Percentiles rank a stretch among this genome's conserved stretches.
phyloP scores from a whole-genome alignment of 1,140 invertebrate genomes.

The Hylaeus volcanicus region DNA sequence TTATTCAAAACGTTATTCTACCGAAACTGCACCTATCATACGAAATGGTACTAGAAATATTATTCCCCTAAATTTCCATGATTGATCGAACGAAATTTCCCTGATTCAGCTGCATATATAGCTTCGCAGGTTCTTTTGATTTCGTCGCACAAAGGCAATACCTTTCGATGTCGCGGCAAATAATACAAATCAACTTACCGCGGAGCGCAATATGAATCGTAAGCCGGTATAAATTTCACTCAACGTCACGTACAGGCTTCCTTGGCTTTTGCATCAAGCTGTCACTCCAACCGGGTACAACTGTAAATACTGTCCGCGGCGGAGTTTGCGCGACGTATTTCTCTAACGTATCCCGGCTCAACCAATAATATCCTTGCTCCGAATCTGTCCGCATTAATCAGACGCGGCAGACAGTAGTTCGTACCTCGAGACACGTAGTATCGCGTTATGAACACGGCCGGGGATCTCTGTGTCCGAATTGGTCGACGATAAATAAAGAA shows the following conservation, averaged over 20 bases:
- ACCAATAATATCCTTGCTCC: slow-evolving; percentile 35
- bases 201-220: neutral
- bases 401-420: slow-evolving; percentile 47
- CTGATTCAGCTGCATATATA: too few species aligned
- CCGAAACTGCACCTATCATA: too few species aligned
- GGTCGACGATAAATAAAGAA: slow-evolving; percentile 41
- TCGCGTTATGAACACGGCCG: slow-evolving; percentile 27
- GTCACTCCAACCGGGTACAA: slow-evolving; percentile 24
- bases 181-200: neutral
- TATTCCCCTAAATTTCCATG: too few species aligned
- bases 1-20: too few species aligned
- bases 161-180: neutral
- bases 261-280: slow-evolving; percentile 36
- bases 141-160: neutral
- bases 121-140: neutral
- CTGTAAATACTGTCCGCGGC: slow-evolving; percentile 33
- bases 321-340: slow-evolving; percentile 30
- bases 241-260: slow-evolving; percentile 26
- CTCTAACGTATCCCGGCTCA: slow-evolving; percentile 32
- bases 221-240: slow-evolving; percentile 35
- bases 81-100: too few species aligned
- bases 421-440: slow-evolving; percentile 33
- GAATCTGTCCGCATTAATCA: slow-evolving; percentile 57
- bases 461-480: slow-evolving; percentile 18
- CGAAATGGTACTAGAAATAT: too few species aligned